A percentile compares a stretch with the other conserved stretches of the same genome.
Evolutionary conservation across 2,113 vertebrate genomes (phyloP).

Genomic region (Hippopotamus amphibius): DNA sequence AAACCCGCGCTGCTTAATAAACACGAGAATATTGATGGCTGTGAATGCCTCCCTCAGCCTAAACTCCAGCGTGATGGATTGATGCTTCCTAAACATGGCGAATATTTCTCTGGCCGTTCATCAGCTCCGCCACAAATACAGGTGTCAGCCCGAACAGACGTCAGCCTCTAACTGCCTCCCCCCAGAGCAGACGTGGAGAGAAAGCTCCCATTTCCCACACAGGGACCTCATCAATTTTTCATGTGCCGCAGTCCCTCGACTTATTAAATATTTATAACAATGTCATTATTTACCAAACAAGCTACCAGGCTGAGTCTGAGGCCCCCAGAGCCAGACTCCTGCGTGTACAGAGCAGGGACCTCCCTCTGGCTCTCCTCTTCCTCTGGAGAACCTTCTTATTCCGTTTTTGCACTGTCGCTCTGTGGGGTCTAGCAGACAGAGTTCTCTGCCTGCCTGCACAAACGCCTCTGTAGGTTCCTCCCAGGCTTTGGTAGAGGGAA

Average conservation of each 20-base stretch:
- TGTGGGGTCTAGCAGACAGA: not conserved
- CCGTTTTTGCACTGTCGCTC: no score
- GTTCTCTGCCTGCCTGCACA: not conserved
- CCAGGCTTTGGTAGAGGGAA: not conserved
- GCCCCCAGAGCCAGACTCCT: conserved; percentile 13
- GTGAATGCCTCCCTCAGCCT: conserved; percentile 58
- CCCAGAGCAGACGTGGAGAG: conserved; percentile 44
- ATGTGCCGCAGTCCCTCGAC: conserved; percentile 82
- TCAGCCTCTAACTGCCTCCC: conserved; percentile 85
- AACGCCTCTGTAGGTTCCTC: not conserved
- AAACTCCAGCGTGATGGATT: conserved; percentile 76
- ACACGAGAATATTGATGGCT: conserved; percentile 50
- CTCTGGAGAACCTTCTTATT: not conserved
- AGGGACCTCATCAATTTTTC: conserved; percentile 85
- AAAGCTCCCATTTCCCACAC: conserved; percentile 65
- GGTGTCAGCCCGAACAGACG: conserved; percentile 87
- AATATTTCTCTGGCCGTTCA: conserved; percentile 85
- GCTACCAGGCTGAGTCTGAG: not conserved
- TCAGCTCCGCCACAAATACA: conserved; percentile 88
- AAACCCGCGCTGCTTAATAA: conserved; percentile 56
- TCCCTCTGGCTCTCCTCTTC: not conserved
- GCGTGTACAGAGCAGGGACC: not conserved
- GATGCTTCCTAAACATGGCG: conserved; percentile 72
- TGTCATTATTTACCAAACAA: conserved; percentile 83
- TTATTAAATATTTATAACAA: conserved; percentile 86